Percentiles rank a stretch among this genome's conserved stretches.
phyloP scores from a whole-genome alignment of 2,888 invertebrate genomes.

The Andrena haemorrhoa region DNA sequence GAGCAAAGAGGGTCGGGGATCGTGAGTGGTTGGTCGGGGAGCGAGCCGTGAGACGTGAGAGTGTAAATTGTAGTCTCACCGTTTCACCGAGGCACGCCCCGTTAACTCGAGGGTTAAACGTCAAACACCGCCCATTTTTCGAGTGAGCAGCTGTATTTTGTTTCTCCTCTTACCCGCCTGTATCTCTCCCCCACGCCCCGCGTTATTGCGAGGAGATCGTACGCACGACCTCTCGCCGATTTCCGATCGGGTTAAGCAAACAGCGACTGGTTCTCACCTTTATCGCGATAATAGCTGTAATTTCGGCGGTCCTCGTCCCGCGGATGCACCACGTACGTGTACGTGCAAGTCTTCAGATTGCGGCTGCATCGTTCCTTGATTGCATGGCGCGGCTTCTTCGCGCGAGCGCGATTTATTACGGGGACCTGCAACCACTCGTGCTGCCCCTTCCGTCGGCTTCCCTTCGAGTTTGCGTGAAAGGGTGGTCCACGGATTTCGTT shows the following conservation, averaged over 20 bases:
- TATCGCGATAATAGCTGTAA: conserved; percentile 78
- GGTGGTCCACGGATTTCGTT: conserved; percentile 20
- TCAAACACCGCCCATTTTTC: conserved; percentile 74
- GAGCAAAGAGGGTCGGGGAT: conserved; percentile 39
- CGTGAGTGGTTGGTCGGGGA: conserved; percentile 40
- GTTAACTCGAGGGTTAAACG: conserved; percentile 78
- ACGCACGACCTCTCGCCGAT: conserved; percentile 66
- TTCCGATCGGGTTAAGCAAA: conserved; percentile 77
- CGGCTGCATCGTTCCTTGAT: conserved; percentile 74
- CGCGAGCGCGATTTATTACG: conserved; percentile 77
- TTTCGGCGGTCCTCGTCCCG: conserved; percentile 67
- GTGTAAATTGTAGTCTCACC: conserved; percentile 78
- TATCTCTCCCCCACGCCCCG: not conserved
- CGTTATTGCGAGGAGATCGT: conserved; percentile 18
- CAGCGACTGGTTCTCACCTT: conserved; percentile 78
- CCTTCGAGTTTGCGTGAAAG: not conserved
- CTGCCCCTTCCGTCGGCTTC: conserved; percentile 36
- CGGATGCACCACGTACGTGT: conserved; percentile 47
- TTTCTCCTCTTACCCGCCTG: conserved; percentile 17
- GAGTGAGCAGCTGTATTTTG: conserved; percentile 52
- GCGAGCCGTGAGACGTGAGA: conserved; percentile 69
- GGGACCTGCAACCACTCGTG: conserved; percentile 40
- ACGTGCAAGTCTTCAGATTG: conserved; percentile 69
- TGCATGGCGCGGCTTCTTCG: conserved; percentile 74
- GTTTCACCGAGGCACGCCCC: conserved; percentile 77